phyloP scores from a whole-genome alignment of 2,797 vertebrate species.

The Sebastes melanostomus region DNA sequence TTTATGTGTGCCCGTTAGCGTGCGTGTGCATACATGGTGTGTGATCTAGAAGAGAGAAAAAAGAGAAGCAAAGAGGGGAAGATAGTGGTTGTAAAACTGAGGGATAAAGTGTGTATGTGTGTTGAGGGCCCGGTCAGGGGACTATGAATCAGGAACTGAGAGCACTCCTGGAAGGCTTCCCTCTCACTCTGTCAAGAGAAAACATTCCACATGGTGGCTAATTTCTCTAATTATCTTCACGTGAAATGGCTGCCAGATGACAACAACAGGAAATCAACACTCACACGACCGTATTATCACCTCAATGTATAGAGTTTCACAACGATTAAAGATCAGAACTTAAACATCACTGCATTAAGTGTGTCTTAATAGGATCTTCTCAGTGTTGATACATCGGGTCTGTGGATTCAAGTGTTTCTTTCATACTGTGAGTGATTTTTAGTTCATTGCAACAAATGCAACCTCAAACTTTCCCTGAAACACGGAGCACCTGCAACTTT shows the following conservation, averaged over 20 bases:
- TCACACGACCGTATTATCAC: slow-evolving; percentile 59
- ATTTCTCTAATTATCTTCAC: slow-evolving; percentile 85
- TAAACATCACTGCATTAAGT: neutral
- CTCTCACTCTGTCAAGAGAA: slow-evolving; percentile 62
- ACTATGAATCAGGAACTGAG: slow-evolving; percentile 52
- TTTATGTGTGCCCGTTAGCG: slow-evolving; percentile 12
- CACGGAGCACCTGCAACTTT: neutral
- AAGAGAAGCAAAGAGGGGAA: slow-evolving; percentile 20
- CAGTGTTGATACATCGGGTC: neutral
- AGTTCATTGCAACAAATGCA: neutral
- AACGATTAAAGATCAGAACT: neutral
- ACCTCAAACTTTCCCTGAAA: neutral
- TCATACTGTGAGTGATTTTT: neutral
- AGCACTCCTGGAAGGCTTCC: slow-evolving; percentile 79
- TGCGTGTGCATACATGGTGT: slow-evolving; percentile 36
- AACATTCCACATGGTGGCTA: slow-evolving; percentile 84
- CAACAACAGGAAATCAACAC: slow-evolving; percentile 78
- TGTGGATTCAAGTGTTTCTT: neutral
- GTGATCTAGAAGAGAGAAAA: slow-evolving; percentile 28
- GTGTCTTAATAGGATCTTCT: neutral
- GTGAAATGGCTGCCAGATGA: slow-evolving; percentile 84
- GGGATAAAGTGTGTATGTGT: slow-evolving; percentile 15
- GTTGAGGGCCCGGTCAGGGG: slow-evolving; percentile 22
- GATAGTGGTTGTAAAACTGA: slow-evolving; percentile 51
- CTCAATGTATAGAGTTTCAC: slow-evolving; percentile 31